A percentile compares a stretch with the other conserved stretches of the same genome.
Conservation (phyloP, 2,113 vertebrate species). For the Chionomys nivalis region DNA sequence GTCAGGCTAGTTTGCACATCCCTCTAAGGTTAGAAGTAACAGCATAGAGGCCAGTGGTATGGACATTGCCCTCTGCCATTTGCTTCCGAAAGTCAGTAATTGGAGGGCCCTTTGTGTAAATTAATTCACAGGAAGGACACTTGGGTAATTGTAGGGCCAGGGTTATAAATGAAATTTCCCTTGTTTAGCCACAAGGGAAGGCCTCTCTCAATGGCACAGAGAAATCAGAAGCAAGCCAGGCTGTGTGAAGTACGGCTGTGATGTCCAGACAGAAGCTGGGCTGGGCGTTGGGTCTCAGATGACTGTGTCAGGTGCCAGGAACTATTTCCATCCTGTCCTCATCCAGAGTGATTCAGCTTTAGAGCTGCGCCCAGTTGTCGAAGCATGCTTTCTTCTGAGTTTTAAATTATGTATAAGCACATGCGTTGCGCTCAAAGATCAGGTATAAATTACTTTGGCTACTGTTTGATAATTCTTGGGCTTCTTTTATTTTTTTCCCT, state of each 20-base stretch:
- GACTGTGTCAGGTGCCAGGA: slow-evolving; percentile 53
- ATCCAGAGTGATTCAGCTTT: slow-evolving; percentile 60
- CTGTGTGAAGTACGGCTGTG: slow-evolving; percentile 43
- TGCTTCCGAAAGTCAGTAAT: not conserved
- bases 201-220: slow-evolving; percentile 18
- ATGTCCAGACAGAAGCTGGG: slow-evolving; percentile 31
- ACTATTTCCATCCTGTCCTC: slow-evolving; percentile 58
- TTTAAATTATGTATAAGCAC: slow-evolving; percentile 71
- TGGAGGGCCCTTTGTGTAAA: not conserved
- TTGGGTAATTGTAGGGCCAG: not conserved
- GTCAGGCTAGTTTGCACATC: not conserved
- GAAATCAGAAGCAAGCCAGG: slow-evolving; percentile 32
- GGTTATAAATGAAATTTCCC: slow-evolving; percentile 44
- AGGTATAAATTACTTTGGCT: slow-evolving; percentile 66
- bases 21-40: not conserved
- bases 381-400: slow-evolving; percentile 70
- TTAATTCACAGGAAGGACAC: slow-evolving; percentile 46
- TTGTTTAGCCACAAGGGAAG: slow-evolving; percentile 51
- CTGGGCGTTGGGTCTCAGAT: not conserved
- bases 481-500: not conserved
- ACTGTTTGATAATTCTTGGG: slow-evolving; percentile 54
- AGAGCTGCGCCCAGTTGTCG: slow-evolving; percentile 61
- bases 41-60: not conserved
- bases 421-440: slow-evolving; percentile 58
- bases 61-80: not conserved